Evolutionary conservation across 1,140 invertebrate species (phyloP), one percentile per base, ranked within the genome.

Genomic region (Melitaea cinxia): DNA sequence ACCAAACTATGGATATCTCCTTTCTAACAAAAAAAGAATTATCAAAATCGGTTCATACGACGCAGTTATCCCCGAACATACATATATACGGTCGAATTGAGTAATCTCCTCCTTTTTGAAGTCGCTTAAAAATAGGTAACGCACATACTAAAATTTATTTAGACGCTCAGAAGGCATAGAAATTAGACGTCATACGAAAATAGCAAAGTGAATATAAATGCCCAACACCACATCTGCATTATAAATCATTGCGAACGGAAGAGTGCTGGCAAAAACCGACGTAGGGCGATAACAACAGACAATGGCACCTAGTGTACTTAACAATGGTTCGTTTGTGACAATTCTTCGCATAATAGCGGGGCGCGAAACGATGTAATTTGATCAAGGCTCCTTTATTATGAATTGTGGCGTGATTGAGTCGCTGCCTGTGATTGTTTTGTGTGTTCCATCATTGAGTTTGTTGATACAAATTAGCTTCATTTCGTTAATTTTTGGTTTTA

Each of bases 251-350:
- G 83, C 30, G 49, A 85, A 79, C 82, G 80, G 82, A 88, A 87
- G 82, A 88, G 83, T 82, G 73, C 75, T 79, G 73, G 81, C 84
- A 87, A 88, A 89, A 88, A 88, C 78, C 83, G 78, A 83, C 78
- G 81, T 70, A 60, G 73, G 67, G 77, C 83, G 87, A 89, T 88
- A 88, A 85, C 80, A 81, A 65, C 84, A 87, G 79, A 89, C 87
- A 89, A 89, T 87, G 78, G 75, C 57, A 80, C 67, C 83, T 87
- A 88, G 87, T 89, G 87, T 88, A 75, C 77, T 73, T 76, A 75
- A 89, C 87, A 89, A 89, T 88, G 82, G 70, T 89, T 89, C 87
- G 87, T 89, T 89, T 89, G 85, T 88, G 85, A 83, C 85, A 75
- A 86, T 88, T 88, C 87, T 88, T 89, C 85, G 80, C 85, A 88